phyloP scores from a whole-genome alignment of 2,888 invertebrate genomes.

The Drosophila algonquin region DNA sequence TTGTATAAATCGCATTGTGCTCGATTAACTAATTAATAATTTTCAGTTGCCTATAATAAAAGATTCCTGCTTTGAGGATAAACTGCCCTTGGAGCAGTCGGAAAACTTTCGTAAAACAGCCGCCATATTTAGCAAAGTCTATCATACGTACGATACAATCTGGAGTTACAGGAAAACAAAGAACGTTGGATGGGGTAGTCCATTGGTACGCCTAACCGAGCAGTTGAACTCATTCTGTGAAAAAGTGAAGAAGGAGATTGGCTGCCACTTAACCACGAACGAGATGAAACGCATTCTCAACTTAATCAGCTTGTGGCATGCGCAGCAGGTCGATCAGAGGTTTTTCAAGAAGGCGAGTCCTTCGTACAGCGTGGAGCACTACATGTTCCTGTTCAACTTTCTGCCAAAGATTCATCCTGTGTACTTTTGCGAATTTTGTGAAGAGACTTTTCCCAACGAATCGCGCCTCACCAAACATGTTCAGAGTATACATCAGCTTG shows the following conservation, averaged over 20 bases:
- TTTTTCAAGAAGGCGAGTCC: conserved; percentile 51
- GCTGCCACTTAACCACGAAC: conserved; percentile 5
- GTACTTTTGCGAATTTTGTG: conserved; percentile 70
- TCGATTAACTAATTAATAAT: neutral
- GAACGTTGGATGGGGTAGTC: neutral
- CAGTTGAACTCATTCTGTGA: conserved; percentile 37
- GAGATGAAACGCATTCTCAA: conserved; percentile 70
- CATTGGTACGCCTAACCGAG: neutral
- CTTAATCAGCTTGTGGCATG: conserved; percentile 63
- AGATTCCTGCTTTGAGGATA: conserved; percentile 46
- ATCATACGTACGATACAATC: conserved; percentile 33
- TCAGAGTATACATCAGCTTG: neutral
- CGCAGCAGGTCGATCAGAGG: conserved; percentile 38
- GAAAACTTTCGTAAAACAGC: conserved; percentile 56
- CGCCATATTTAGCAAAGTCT: conserved; percentile 48
- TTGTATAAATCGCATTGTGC: too few species aligned
- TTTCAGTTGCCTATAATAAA: conserved; percentile 59
- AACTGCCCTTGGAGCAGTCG: conserved; percentile 34
- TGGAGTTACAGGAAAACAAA: conserved; percentile 47
- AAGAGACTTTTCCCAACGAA: conserved; percentile 45
- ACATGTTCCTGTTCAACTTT: conserved; percentile 59
- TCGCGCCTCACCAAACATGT: conserved; percentile 57
- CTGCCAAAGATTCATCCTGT: conserved; percentile 56
- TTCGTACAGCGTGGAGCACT: conserved; percentile 30
- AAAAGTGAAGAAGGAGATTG: conserved; percentile 41